These are phyloP conservation scores for Anguilla rostrata DNA, from an alignment of 2,113 vertebrate species.

Conservation along the genomic window DNA sequence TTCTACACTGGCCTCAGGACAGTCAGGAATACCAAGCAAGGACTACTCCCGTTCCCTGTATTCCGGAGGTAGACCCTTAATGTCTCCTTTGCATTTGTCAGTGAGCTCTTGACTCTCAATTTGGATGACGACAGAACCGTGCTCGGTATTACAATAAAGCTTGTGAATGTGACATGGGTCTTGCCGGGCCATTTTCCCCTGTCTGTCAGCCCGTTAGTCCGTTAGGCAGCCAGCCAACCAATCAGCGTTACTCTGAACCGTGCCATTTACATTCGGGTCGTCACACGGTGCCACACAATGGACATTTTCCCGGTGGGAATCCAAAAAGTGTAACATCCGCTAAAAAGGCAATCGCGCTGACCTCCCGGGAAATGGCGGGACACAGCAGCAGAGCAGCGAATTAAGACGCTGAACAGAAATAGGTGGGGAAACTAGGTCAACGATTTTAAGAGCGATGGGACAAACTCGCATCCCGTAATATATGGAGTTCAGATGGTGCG, in stretches of 20 bases:
- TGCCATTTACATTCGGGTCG: not conserved
- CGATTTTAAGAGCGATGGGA: not conserved
- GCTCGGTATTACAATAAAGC: not conserved
- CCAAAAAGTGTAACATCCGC: no score
- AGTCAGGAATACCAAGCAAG: not conserved
- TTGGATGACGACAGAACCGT: not conserved
- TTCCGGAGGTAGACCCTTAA: not conserved
- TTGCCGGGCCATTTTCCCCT: not conserved
- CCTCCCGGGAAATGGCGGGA: not conserved
- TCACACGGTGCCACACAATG: not conserved
- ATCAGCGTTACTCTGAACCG: not conserved
- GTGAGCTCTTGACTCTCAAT: not conserved
- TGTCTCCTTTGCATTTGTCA: not conserved
- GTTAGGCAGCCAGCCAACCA: not conserved
- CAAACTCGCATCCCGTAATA: not conserved
- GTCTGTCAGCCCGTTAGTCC: no score
- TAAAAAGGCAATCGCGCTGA: no score
- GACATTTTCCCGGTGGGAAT: not conserved
- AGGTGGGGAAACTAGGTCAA: not conserved
- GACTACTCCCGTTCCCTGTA: not conserved
- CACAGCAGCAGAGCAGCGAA: not conserved
- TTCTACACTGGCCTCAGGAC: not conserved
- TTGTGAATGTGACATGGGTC: not conserved
- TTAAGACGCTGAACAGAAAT: not conserved
- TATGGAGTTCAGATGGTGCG: no score